Percentiles rank a stretch among this genome's conserved stretches.
phyloP scores from a whole-genome alignment of 2,113 vertebrate species.

The Crotalus helleri region DNA sequence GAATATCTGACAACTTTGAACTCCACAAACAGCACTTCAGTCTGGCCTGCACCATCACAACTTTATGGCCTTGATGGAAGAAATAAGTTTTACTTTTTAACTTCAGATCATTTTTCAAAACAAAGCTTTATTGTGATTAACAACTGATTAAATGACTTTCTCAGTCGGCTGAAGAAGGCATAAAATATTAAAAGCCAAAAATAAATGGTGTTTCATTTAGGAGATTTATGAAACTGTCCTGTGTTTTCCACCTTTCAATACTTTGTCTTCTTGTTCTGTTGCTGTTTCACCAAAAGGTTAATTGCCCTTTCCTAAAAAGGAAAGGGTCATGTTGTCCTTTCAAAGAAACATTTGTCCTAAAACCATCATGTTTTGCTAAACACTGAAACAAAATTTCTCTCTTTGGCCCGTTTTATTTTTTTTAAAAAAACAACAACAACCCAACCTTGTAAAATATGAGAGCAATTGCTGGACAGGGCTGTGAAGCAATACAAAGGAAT shows the following conservation, averaged over 20 bases:
- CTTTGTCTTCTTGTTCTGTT: not conserved
- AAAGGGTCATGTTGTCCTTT: not conserved
- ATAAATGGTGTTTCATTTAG: not conserved
- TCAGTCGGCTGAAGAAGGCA: not conserved
- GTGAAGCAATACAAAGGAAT: slow-evolving; percentile 15
- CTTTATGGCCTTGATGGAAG: not conserved
- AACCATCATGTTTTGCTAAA: not conserved
- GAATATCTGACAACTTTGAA: not conserved
- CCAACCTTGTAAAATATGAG: slow-evolving; percentile 14
- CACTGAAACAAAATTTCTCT: slow-evolving; percentile 4
- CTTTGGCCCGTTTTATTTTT: not conserved
- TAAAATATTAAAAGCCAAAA: not conserved
- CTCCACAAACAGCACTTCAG: not conserved
- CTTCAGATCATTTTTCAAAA: not conserved
- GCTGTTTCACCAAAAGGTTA: not conserved
- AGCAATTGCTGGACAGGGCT: not conserved
- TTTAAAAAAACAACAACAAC: not conserved
- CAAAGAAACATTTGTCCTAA: not conserved
- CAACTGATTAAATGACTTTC: slow-evolving; percentile 7
- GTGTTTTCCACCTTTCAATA: not conserved
- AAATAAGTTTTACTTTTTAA: not conserved
- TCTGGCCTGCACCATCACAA: not conserved
- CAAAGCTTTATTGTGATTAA: not conserved
- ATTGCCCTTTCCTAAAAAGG: not conserved
- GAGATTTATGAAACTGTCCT: not conserved